Conservation (phyloP, 35 echinoderm and acorn worm species). For the Eucidaris tribuloides region DNA sequence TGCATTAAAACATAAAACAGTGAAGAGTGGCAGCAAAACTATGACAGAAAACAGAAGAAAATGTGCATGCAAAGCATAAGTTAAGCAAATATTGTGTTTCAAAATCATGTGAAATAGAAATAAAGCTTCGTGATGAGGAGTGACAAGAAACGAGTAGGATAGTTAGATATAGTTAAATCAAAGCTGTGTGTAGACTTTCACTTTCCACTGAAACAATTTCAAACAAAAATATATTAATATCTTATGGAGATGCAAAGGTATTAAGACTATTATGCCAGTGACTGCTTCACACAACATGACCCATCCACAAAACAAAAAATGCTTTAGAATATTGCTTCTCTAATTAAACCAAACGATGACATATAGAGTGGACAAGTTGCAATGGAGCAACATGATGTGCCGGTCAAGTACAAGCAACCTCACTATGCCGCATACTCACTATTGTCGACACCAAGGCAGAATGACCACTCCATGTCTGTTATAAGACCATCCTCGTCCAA, state of each 20-base stretch:
- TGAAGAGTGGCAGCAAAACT: not conserved
- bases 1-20: not conserved
- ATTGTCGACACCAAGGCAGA: conserved; percentile 67
- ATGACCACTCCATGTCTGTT: conserved; percentile 52
- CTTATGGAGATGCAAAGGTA: not conserved
- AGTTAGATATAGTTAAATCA: too few species aligned
- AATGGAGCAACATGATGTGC: conserved; percentile 55
- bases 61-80: too few species aligned
- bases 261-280: not conserved
- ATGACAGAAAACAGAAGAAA: not conserved
- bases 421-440: conserved; percentile 51
- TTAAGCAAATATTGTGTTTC: too few species aligned
- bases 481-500: conserved; percentile 25
- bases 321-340: not conserved
- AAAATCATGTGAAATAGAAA: too few species aligned
- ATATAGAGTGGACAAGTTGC: not conserved
- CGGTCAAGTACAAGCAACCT: conserved; percentile 69
- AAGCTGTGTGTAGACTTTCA: conserved; percentile 32
- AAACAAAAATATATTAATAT: not conserved
- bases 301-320: not conserved
- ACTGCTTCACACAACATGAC: not conserved
- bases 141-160: too few species aligned
- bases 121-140: too few species aligned
- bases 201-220: not conserved
- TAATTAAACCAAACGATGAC: too few species aligned